These are phyloP conservation scores for Mythimna albipuncta DNA, from an alignment of 2,888 invertebrate species.

Conservation along the genomic window DNA sequence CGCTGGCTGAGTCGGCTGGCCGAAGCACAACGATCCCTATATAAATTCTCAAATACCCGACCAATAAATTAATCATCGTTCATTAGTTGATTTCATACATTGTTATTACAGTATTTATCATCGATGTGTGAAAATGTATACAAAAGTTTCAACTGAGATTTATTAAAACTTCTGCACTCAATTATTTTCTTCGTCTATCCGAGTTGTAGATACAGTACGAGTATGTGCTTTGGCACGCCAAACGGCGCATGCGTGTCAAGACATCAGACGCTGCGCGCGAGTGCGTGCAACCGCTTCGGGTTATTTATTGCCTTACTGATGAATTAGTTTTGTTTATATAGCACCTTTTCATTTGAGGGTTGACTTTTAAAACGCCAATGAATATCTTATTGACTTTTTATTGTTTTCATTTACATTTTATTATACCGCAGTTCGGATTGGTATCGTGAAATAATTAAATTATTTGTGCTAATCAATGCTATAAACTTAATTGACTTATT, in stretches of 20 bases:
- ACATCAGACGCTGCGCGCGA: conserved; percentile 85
- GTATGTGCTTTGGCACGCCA: conserved; percentile 84
- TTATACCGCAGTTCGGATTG: conserved; percentile 57
- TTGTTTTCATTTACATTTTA: conserved; percentile 74
- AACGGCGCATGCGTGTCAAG: conserved; percentile 83
- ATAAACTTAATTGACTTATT: conserved; percentile 36
- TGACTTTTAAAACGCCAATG: conserved; percentile 80
- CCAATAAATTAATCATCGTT: conserved; percentile 53
- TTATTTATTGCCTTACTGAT: conserved; percentile 86
- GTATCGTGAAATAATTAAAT: conserved; percentile 62
- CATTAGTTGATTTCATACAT: conserved; percentile 42
- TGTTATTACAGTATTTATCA: conserved; percentile 44
- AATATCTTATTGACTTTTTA: conserved; percentile 80
- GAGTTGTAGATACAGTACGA: conserved; percentile 75
- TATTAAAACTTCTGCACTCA: conserved; percentile 59
- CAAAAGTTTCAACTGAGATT: conserved; percentile 57
- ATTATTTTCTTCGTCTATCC: conserved; percentile 66
- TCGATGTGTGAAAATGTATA: conserved; percentile 48
- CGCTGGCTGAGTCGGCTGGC: conserved; percentile 21
- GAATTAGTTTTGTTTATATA: conserved; percentile 82
- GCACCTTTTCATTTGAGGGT: conserved; percentile 82
- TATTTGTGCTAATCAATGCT: conserved; percentile 21
- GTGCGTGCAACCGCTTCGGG: conserved; percentile 83
- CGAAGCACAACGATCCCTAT: conserved; percentile 38
- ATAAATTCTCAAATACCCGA: conserved; percentile 34